Base-by-base conservation (phyloP, 2,797 vertebrate species). In the Cyclopterus lumpus region DNA sequence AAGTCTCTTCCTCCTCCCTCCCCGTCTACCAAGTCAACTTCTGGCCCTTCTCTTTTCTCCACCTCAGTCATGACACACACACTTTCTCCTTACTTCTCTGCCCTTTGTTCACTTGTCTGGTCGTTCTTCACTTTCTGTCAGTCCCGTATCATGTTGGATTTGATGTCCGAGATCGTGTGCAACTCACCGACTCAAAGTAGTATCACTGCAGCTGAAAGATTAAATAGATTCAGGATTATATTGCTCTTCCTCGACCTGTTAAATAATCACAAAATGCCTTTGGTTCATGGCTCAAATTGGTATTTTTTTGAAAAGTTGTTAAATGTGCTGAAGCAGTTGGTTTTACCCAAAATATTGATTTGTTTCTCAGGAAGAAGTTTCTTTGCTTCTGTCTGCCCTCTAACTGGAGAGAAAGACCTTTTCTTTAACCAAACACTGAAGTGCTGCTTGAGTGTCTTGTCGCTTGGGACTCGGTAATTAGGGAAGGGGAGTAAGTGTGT, bases 1-100 rank as follows among this genome's bases (percentile, higher is more conserved):
- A 77, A 74, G 42, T 91, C 88, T 89, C 88, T 81, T 85, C 89
- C 76, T 75, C 71, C 81, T 72, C 75, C 77, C 74, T 81, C 79
- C 62, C 65, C 73, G 63, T 84, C 80, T 8, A 22, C 73, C 58
- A 68, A 61, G 49, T 75, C 79, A 48, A 79, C 68, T 61, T 74
- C 86, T 89, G 82, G 59, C 89, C 81, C 75, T 75, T 83, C 76
- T 83, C 77, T 81, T 60, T 30, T 42, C 64, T 60, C 73, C 51
- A 51, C 38, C 72, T 55, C 44, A 73, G 49, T 53, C 71, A 73
- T 20, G 46, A 67, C 65, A 46, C 65, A 46, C 62, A 57, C 4
- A 53, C 82, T 71, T 65, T 53, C 62, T 59, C 18, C 67, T 48
- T 18, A 8, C 34, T 55, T 72, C 28, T 40, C 16, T 38, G 14